Base-by-base conservation (phyloP, 2,888 invertebrate species). In the Glyphotaelius pellucidus region DNA sequence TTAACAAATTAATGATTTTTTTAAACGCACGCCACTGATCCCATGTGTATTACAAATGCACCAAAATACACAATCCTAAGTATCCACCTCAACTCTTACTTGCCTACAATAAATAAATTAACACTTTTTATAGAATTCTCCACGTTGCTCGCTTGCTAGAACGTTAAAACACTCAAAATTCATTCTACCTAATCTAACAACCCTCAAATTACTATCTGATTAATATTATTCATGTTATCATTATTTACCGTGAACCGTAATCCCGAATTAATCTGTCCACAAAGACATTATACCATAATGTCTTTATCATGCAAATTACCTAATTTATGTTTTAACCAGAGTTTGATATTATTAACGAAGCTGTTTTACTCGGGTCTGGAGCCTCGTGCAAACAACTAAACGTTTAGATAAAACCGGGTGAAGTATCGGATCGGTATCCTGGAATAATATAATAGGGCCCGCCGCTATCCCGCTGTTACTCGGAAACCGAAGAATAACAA, bases 251-350 rank as follows among this genome's bases (percentile, higher is more conserved):
- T 9, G 67, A 67, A 67, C 67, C 67, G 67, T n/a, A 67, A 67
- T 67, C n/a, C 67, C n/a, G 67, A 67, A 67, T 67, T 25, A 67
- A 67, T n/a, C 67, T 67, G n/a, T 67, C 67, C 67, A 67, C 67
- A 67, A 67, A 67, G 25, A 67, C 67, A 67, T 67, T 67, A 67
- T n/a, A 67, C 67, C 67, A n/a, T 67, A 25, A 67, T 67, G 67
- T n/a, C n/a, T 67, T 67, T 67, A 67, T 67, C 67, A 67, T 67
- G 67, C 67, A 67, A 67, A 67, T 67, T 25, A 25, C 25, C 67
- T 67, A 67, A 67, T 67, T 67, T 67, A n/a, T 67, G 67, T 67
- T 67, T 67, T 67, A 67, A 67, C 67, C 67, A 67, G 67, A 67
- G 25, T 67, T 67, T 9, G 25, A 67, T 67, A 67, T n/a, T 67